These are phyloP conservation scores for Axis porcinus DNA, from an alignment of 2,113 vertebrate genomes.

Conservation along the genomic window DNA sequence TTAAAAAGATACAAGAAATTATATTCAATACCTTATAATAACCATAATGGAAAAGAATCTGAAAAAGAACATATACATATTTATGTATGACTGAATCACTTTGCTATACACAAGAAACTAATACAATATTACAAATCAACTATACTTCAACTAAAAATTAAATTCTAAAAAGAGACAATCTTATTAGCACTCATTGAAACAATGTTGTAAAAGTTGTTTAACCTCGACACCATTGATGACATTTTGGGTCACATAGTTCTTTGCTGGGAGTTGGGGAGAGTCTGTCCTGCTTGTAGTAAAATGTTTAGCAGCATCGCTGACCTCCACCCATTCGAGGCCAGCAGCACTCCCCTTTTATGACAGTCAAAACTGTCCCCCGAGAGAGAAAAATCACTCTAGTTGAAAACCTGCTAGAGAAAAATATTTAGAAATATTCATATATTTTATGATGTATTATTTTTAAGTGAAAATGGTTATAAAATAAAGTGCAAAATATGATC, in stretches of 20 bases:
- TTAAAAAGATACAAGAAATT: background rate
- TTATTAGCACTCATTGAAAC: background rate
- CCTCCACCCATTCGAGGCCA: background rate
- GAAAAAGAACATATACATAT: background rate
- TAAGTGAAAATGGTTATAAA: background rate
- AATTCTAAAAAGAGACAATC: background rate
- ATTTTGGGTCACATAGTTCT: background rate
- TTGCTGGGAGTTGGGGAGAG: background rate
- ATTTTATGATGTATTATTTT: background rate
- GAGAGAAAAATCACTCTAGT: background rate
- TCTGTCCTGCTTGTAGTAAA: background rate
- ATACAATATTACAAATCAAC: background rate
- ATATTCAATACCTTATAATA: background rate
- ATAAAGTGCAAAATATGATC: background rate
- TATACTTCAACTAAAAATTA: background rate
- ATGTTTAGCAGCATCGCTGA: background rate
- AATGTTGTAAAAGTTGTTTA: background rate
- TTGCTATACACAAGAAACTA: background rate
- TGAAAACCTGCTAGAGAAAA: background rate
- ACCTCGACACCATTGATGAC: background rate
- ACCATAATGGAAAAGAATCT: background rate
- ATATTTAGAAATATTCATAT: background rate
- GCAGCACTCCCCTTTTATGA: background rate
- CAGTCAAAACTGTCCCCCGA: background rate
- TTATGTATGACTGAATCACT: background rate